Conservation (phyloP, 1,140 invertebrate species). For the Ips typographus region DNA sequence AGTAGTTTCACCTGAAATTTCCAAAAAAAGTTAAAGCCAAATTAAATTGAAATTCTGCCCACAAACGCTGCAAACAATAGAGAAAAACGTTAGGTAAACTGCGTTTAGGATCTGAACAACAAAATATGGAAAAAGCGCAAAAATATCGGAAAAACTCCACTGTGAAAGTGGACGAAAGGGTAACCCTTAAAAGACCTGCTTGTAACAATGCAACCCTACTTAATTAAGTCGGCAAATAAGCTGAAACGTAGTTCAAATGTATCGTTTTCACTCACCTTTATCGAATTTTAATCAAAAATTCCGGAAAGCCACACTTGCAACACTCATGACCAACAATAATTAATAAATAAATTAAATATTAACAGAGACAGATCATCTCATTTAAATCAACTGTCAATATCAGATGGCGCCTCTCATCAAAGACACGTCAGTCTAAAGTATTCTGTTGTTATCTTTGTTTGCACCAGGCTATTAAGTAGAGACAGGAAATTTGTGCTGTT, state of each 20-base stretch:
- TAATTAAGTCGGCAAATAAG: not conserved
- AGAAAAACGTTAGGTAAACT: not conserved
- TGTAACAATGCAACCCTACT: not conserved
- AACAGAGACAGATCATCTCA: not conserved
- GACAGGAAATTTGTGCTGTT: too few relatives aligned
- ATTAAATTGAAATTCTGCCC: not conserved
- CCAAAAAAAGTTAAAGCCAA: not conserved
- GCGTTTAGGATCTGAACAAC: not conserved
- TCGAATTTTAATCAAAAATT: conserved; percentile 31
- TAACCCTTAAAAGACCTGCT: not conserved
- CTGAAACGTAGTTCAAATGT: not conserved
- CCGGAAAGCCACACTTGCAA: conserved; percentile 15
- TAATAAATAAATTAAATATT: conserved; percentile 2
- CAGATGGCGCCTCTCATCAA: conserved; percentile 7
- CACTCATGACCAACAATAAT: conserved; percentile 20
- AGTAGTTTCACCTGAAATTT: not conserved
- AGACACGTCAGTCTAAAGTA: conserved; percentile 16
- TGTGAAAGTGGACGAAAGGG: not conserved
- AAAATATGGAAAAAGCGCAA: not conserved
- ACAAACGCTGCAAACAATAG: not conserved
- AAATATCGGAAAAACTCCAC: not conserved
- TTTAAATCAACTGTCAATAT: conserved; percentile 18
- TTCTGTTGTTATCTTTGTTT: too few relatives aligned
- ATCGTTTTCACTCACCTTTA: conserved; percentile 30
- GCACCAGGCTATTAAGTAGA: too few relatives aligned